Evolutionary conservation across 2,888 invertebrate genomes (phyloP), one percentile per base, ranked within the genome.

Genomic region (Globia sparganii): DNA sequence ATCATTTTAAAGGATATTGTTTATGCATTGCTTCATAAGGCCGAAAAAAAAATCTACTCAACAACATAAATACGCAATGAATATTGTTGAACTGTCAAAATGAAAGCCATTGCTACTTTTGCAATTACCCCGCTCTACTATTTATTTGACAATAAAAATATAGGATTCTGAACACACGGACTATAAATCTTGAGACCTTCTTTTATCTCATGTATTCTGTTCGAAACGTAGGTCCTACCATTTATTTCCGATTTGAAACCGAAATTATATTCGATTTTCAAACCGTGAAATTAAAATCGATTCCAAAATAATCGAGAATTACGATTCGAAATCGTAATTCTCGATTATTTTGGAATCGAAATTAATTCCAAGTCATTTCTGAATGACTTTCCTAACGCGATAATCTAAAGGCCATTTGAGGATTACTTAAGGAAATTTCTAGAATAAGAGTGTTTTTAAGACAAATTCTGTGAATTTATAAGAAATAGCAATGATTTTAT

Each of bases 381-480:
- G 25, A 56, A 59, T 62, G 18, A 67, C 62, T 70, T 62, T 72
- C 34, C 31, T 46, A 73, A 75, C 28, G 18, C 66, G 58, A 62
- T 74, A 74, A 84, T 74, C 15, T 70, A 67, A 61, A 77, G 13
- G 46, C 9, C 65, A 75, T 85, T 74, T 76, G 46, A 40, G 28
- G 31, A 70, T 73, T 77, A 86, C 43, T 83, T 70, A 73, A 74
- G 58, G 58, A 84, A 75, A 65, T 68, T 56, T 76, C 56, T 78
- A 83, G 59, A 66, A 43, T 80, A 83, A 85, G 56, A 31, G 78
- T 62, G 61, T 77, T 75, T 78, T 70, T n/a, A 71, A 75, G 80
- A 68, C 78, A 87, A 88, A 88, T 88, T 87, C 86, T 88, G 84
- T 88, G 87, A 88, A 88, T 88, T 88, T 88, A 85, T 62, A 79